These are phyloP conservation scores for Oncorhynchus masou DNA, from an alignment of 2,113 vertebrate genomes.

Conservation along the genomic window DNA sequence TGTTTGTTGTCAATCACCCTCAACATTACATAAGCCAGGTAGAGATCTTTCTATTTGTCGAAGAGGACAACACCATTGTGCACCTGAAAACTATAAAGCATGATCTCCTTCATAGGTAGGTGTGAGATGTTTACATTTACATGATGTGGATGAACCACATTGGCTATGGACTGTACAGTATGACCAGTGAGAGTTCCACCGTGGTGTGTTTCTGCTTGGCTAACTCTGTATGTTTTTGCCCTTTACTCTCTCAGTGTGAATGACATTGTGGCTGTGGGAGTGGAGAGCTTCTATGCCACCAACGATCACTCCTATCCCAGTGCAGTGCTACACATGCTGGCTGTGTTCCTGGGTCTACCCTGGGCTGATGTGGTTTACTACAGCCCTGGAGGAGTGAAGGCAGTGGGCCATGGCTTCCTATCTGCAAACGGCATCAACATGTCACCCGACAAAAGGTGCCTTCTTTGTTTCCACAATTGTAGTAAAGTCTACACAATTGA, in stretches of 20 bases:
- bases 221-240: neutral
- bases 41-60: constrained; percentile 78
- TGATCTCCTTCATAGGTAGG: constrained; percentile 76
- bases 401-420: constrained; percentile 70
- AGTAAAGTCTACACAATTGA: neutral
- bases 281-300: constrained; percentile 83
- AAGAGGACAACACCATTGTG: constrained; percentile 73
- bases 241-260: constrained; percentile 73
- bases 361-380: constrained; percentile 81
- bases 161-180: neutral
- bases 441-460: constrained; percentile 73
- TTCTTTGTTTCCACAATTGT: neutral
- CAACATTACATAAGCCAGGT: constrained; percentile 65
- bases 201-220: neutral
- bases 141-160: neutral
- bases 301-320: constrained; percentile 79
- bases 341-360: constrained; percentile 61
- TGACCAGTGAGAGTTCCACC: neutral
- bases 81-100: constrained; percentile 80
- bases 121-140: constrained; percentile 26
- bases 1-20: constrained; percentile 82
- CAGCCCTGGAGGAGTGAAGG: constrained; percentile 79
- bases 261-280: constrained; percentile 78
- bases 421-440: constrained; percentile 77
- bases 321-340: constrained; percentile 54